These are phyloP conservation scores for Boulengeromyrus knoepffleri DNA, from an alignment of 2,113 vertebrate species.

Conservation along the genomic window DNA sequence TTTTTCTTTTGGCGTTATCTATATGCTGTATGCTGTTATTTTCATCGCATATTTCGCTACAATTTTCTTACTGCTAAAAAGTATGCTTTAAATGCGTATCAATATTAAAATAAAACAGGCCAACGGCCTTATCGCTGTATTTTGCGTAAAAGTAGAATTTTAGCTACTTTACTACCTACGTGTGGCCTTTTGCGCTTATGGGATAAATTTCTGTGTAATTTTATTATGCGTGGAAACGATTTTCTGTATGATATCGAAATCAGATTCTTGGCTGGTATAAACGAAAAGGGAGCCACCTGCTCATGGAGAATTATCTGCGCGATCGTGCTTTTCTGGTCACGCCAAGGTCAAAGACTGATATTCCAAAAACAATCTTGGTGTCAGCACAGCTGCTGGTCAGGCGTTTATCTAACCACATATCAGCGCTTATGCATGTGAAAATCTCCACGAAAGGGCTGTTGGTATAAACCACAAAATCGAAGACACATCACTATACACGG, in stretches of 20 bases:
- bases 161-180: background rate
- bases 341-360: background rate
- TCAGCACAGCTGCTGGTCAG: background rate
- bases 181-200: background rate
- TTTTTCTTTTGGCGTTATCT: background rate
- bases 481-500: background rate
- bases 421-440: background rate
- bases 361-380: background rate
- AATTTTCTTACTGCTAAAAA: background rate
- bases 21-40: background rate
- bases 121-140: background rate
- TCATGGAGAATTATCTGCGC: background rate
- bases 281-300: background rate
- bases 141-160: background rate
- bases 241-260: background rate
- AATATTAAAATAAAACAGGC: background rate
- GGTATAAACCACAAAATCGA: background rate
- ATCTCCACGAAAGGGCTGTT: background rate
- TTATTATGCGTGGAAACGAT: background rate
- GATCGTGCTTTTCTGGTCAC: background rate
- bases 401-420: background rate
- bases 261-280: background rate
- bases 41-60: background rate
- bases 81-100: background rate
- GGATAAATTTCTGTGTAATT: background rate